These are phyloP conservation scores for Hoplostethus mediterraneus DNA, from an alignment of 2,797 vertebrate species.

Conservation along the genomic window DNA sequence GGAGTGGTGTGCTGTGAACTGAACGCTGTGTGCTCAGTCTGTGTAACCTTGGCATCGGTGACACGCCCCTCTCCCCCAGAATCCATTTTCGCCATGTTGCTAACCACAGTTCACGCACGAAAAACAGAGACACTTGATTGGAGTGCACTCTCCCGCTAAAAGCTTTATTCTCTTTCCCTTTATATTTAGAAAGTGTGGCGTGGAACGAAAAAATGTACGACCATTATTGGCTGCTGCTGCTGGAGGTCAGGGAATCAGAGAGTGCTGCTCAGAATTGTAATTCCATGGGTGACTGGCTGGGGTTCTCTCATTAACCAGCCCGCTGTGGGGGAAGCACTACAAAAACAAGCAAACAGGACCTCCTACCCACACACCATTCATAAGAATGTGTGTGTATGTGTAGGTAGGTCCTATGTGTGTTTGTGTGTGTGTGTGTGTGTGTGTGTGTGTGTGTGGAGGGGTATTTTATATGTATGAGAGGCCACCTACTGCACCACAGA, in stretches of 20 bases:
- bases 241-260: slow-evolving; percentile 64
- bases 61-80: slow-evolving; percentile 69
- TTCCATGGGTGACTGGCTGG: slow-evolving; percentile 60
- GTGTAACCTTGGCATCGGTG: slow-evolving; percentile 61
- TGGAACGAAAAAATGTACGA: slow-evolving; percentile 48
- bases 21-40: slow-evolving; percentile 41
- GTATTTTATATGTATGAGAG: slow-evolving; percentile 26
- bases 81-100: slow-evolving; percentile 70
- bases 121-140: slow-evolving; percentile 74
- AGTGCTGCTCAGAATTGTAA: slow-evolving; percentile 62
- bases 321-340: slow-evolving; percentile 52
- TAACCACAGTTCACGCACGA: slow-evolving; percentile 62
- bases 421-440: slow-evolving; percentile 26
- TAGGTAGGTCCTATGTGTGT: slow-evolving; percentile 29
- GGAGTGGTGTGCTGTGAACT: slow-evolving; percentile 35
- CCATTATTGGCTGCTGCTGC: slow-evolving; percentile 67
- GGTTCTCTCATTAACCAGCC: slow-evolving; percentile 67
- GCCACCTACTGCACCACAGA: slow-evolving; percentile 38
- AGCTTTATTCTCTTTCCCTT: slow-evolving; percentile 73
- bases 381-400: slow-evolving; percentile 50
- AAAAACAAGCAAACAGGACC: slow-evolving; percentile 72
- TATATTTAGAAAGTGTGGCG: slow-evolving; percentile 75
- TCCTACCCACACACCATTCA: slow-evolving; percentile 77
- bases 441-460: slow-evolving; percentile 36
- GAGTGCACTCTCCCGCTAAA: slow-evolving; percentile 77